phyloP scores from a whole-genome alignment of 2,797 vertebrate genomes.

The Gymnoscopelus braueri region DNA sequence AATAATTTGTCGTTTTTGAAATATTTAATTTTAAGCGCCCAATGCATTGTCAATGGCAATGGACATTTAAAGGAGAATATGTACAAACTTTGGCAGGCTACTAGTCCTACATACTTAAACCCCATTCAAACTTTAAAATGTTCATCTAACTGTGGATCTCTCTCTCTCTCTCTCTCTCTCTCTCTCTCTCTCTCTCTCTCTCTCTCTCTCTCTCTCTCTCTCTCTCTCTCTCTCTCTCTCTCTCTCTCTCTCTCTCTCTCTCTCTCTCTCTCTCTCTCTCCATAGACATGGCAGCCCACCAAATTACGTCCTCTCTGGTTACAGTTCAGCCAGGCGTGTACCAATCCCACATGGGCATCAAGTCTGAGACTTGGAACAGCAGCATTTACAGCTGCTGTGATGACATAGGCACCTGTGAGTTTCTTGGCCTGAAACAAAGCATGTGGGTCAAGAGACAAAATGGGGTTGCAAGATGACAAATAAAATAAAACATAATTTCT shows the following conservation, averaged over 20 bases:
- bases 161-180: neutral
- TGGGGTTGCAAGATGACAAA: too few relatives aligned
- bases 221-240: neutral
- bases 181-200: neutral
- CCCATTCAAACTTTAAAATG: too few relatives aligned
- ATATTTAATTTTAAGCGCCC: too few relatives aligned
- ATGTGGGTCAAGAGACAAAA: too few relatives aligned
- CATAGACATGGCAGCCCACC: neutral
- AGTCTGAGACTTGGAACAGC: neutral
- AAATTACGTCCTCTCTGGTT: neutral
- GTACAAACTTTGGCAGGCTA: too few relatives aligned
- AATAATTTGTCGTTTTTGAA: too few relatives aligned
- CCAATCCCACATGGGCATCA: neutral
- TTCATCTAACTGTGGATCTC: too few relatives aligned
- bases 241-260: neutral
- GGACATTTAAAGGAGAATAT: too few relatives aligned
- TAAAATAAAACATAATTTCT: too few relatives aligned
- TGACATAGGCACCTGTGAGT: constrained; percentile 11
- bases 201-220: neutral
- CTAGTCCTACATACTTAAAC: too few relatives aligned
- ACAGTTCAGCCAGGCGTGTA: neutral
- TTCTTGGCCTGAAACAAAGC: neutral
- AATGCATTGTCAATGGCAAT: too few relatives aligned
- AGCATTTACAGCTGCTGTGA: constrained; percentile 13
- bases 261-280: neutral